Base-by-base conservation (phyloP, 2,113 vertebrate species). In the Hippoglossus stenolepis region DNA sequence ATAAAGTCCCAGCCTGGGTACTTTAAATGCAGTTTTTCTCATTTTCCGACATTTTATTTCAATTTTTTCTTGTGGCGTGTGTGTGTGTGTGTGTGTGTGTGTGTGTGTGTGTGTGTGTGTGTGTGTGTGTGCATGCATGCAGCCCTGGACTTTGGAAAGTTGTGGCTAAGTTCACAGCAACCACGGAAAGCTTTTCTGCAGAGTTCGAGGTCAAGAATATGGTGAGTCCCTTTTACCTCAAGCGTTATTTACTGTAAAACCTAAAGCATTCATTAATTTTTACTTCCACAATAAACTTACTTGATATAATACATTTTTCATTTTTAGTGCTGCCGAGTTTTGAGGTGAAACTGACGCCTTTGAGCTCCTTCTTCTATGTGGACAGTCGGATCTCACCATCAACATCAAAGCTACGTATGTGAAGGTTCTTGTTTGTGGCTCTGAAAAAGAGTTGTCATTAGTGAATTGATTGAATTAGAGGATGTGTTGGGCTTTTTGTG, bases 281-380 rank as follows among this genome's bases (percentile, higher is more conserved):
- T 13, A 17, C 20, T 18, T 45, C 31, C 7, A 18, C 18, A 8
- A 12, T 8, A 35, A 7, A 57, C 4, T 24, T 1, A 43, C 20
- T 13, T n/a, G 35, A 66, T 51, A 2, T 21, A 11, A 64, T n/a
- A n/a, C n/a, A n/a, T n/a, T n/a, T n/a, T 53, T n/a, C 67, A 43
- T 11, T 43, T 43, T 18, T 8, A 95, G 94, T 94, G n/a, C 80
- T 94, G 53, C 92, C 94, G 18, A 94, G 88, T 80, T 98, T 97
- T 8, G 97, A 98, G 79, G 95, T 98, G 2, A 49, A 78, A 13
- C 57, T 98, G 83, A 74, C 49, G 0, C 90, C 93, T 0, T 0
- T 3, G 1, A 90, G 86, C 65, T 64, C 90, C 18, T 97, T 95
- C 91, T 96, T 95, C 84, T 95, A 96, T 40, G 80, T 96, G 0